phyloP scores from a whole-genome alignment of 2,888 invertebrate species.

The Seira musarum region DNA sequence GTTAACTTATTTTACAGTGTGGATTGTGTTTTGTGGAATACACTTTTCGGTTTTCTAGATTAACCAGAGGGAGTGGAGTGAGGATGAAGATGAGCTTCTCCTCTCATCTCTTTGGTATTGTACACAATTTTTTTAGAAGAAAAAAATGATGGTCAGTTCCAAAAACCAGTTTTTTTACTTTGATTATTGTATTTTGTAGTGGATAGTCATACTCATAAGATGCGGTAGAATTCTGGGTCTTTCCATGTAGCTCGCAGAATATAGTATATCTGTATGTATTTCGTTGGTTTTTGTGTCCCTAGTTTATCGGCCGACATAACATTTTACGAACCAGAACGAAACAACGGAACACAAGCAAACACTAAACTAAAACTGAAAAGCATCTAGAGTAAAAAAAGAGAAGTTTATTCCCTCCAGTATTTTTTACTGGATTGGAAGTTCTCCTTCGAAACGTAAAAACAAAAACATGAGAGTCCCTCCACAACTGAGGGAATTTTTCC shows the following conservation, averaged over 20 bases:
- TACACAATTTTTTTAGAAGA: slow-evolving; percentile 37
- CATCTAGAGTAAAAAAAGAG: slow-evolving; percentile 16
- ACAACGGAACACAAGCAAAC: slow-evolving; percentile 57
- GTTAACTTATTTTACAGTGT: slow-evolving; percentile 16
- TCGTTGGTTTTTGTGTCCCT: slow-evolving; percentile 52
- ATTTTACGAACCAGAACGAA: slow-evolving; percentile 66
- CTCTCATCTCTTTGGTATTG: not conserved
- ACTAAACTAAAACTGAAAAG: slow-evolving; percentile 49
- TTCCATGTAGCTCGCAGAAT: slow-evolving; percentile 18
- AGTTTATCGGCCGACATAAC: slow-evolving; percentile 66
- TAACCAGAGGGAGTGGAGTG: slow-evolving; percentile 8
- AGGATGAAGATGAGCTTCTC: slow-evolving; percentile 31
- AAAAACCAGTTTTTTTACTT: slow-evolving; percentile 39
- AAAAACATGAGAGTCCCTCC: not conserved
- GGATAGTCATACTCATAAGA: not conserved
- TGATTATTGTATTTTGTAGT: slow-evolving; percentile 57
- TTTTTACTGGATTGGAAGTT: slow-evolving; percentile 6
- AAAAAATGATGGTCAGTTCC: slow-evolving; percentile 52
- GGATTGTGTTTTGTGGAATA: too few relatives aligned
- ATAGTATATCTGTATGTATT: slow-evolving; percentile 11
- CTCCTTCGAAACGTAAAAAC: slow-evolving; percentile 13
- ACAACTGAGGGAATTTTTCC: slow-evolving; percentile 17
- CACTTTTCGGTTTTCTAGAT: slow-evolving; percentile 18
- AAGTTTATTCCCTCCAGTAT: slow-evolving; percentile 15
- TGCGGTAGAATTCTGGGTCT: slow-evolving; percentile 27